Evolutionary conservation across 1,140 invertebrate genomes (phyloP).

Genomic region (Physella acuta): DNA sequence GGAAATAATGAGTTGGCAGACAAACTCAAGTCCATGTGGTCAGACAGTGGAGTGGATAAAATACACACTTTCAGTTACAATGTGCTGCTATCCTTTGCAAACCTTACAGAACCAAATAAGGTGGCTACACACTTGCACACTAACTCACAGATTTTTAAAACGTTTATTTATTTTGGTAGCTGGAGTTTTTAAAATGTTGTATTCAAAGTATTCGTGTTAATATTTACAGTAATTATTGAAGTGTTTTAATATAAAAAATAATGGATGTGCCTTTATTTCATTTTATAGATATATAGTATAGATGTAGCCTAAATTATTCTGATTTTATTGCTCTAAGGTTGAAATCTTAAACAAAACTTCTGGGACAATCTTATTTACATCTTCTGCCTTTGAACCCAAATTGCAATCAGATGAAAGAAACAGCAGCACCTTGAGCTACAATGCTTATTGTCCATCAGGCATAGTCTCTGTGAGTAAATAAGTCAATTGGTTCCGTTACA

Average conservation of each 20-base stretch:
- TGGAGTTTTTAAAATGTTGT: no score
- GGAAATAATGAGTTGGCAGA: slow-evolving; percentile 32
- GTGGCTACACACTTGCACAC: no score
- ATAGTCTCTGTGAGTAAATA: slow-evolving; percentile 28
- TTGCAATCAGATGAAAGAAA: slow-evolving; percentile 39
- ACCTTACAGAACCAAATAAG: slow-evolving; percentile 40
- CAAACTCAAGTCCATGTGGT: slow-evolving; percentile 33
- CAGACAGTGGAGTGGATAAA: slow-evolving; percentile 34
- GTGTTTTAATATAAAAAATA: no score
- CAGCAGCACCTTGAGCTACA: slow-evolving; percentile 44
- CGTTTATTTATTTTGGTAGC: no score
- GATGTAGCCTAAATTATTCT: no score
- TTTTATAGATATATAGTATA: no score
- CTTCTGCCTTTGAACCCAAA: slow-evolving; percentile 32
- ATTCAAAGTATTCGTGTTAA: no score
- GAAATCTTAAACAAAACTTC: slow-evolving; percentile 31
- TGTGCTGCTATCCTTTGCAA: slow-evolving; percentile 48
- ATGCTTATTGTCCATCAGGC: slow-evolving; percentile 41
- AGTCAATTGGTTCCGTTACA: no score
- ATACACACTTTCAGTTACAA: slow-evolving; percentile 39
- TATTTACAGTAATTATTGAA: no score
- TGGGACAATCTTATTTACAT: slow-evolving; percentile 29
- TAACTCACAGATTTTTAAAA: no score
- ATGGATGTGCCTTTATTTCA: no score
- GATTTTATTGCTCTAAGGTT: no score